Percentiles rank a stretch among this genome's conserved stretches.
These are phyloP conservation scores for Leguminivora glycinivorella DNA, from an alignment of 1,140 invertebrate genomes.

Conservation along the genomic window DNA sequence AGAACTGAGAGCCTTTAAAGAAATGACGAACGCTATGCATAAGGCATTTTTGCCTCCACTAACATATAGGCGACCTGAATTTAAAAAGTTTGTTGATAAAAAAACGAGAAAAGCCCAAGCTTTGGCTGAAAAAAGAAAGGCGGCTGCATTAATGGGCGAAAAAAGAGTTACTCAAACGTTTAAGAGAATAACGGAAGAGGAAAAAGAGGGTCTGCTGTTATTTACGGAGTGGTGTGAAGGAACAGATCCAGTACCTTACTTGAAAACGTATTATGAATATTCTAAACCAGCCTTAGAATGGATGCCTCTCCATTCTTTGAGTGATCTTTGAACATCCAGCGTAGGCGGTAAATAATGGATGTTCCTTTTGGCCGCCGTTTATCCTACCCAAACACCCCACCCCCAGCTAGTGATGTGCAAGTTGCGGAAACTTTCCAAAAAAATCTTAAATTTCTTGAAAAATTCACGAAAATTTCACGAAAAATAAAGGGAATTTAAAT, in stretches of 20 bases:
- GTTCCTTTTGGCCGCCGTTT: no score
- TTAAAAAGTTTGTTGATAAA: constrained; percentile 57
- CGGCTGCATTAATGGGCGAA: constrained; percentile 39
- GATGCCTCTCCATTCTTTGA: constrained; percentile 45
- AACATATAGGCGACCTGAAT: constrained; percentile 51
- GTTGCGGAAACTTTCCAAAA: no score
- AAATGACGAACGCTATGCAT: constrained; percentile 77
- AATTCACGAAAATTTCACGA: no score
- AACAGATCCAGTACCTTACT: constrained; percentile 63
- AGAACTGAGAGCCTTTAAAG: constrained; percentile 79
- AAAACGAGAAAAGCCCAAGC: constrained; percentile 50
- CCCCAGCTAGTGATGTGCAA: no score
- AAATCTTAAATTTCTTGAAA: no score
- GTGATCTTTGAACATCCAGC: not conserved
- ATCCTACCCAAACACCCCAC: no score
- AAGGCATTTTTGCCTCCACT: constrained; percentile 79
- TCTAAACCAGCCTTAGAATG: constrained; percentile 62
- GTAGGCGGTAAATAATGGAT: not conserved
- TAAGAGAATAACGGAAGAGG: constrained; percentile 61
- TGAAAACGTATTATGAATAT: constrained; percentile 63
- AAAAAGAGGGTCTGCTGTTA: constrained; percentile 63
- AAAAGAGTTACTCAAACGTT: constrained; percentile 39
- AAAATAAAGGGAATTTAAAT: no score
- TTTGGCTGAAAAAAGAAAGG: constrained; percentile 53
- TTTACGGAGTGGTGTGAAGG: constrained; percentile 78